Evolutionary conservation across 2,113 vertebrate genomes (phyloP).

Genomic region (Danionella cerebrum): DNA sequence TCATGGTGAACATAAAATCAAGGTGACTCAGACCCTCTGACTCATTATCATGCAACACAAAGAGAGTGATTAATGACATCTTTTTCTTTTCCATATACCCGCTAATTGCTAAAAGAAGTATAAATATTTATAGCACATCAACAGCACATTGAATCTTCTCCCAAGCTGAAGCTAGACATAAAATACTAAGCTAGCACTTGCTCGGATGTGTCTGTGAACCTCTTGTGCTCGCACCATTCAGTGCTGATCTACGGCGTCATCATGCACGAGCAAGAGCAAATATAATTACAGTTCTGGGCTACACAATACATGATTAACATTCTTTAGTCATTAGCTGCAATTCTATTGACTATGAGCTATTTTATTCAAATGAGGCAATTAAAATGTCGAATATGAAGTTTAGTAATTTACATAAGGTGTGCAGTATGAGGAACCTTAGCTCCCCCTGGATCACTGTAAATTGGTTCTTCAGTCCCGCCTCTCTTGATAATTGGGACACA

Average conservation of each 20-base stretch:
- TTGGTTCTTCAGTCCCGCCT: slow-evolving; percentile 4
- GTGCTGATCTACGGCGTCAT: slow-evolving; percentile 27
- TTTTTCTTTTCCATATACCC: slow-evolving; percentile 30
- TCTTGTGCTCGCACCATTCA: neutral
- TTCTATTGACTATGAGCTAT: slow-evolving; percentile 31
- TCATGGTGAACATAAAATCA: slow-evolving; percentile 30
- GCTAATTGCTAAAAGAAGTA: slow-evolving; percentile 34
- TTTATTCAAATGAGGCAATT: slow-evolving; percentile 44
- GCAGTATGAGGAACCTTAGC: slow-evolving; percentile 49
- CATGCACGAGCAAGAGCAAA: slow-evolving; percentile 28
- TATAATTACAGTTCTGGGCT: slow-evolving; percentile 22
- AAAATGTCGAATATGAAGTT: slow-evolving; percentile 44
- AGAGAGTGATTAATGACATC: slow-evolving; percentile 35
- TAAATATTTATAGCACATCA: slow-evolving; percentile 39
- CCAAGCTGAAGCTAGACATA: neutral
- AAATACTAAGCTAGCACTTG: neutral
- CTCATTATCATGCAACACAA: slow-evolving; percentile 26
- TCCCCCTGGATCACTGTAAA: slow-evolving; percentile 48
- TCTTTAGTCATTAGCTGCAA: slow-evolving; percentile 45
- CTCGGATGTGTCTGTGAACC: neutral
- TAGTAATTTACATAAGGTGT: slow-evolving; percentile 49
- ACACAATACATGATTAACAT: slow-evolving; percentile 54
- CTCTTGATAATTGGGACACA: slow-evolving; percentile 5
- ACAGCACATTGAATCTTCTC: slow-evolving; percentile 29
- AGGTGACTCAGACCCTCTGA: slow-evolving; percentile 29